These are phyloP conservation scores for Glyphotaelius pellucidus DNA, from an alignment of 2,888 invertebrate species.

Conservation along the genomic window DNA sequence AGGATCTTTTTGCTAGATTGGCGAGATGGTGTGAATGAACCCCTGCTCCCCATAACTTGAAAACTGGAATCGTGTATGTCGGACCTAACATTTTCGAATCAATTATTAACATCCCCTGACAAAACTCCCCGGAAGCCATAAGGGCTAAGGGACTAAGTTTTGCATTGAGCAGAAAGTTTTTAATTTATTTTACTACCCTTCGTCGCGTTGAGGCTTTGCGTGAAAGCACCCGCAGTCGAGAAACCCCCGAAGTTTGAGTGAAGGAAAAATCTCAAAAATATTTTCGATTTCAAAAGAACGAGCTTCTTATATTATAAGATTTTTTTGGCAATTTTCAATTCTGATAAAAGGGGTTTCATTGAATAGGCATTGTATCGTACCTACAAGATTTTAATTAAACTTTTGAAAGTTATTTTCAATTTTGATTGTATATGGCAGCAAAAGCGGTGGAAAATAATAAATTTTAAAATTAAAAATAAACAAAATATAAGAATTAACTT, in stretches of 20 bases:
- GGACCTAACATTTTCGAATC: constrained; percentile 10
- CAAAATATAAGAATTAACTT: too few species aligned
- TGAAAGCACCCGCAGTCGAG: constrained; percentile 6
- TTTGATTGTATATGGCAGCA: not conserved
- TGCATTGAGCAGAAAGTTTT: constrained; percentile 32
- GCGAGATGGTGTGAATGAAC: not conserved
- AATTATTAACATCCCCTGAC: constrained; percentile 39
- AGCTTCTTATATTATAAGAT: not conserved
- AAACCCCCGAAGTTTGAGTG: constrained; percentile 29
- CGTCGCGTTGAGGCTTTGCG: constrained; percentile 11
- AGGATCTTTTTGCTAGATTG: too few species aligned
- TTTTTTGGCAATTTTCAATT: not conserved
- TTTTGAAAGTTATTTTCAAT: not conserved
- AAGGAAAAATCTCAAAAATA: constrained; percentile 25
- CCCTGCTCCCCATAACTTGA: not conserved
- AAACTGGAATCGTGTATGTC: not conserved
- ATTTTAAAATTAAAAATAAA: too few species aligned
- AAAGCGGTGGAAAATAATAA: not conserved
- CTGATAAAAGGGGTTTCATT: not conserved
- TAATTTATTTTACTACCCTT: constrained; percentile 38
- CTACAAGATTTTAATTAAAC: not conserved
- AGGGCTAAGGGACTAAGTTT: constrained; percentile 21
- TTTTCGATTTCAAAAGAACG: constrained; percentile 5
- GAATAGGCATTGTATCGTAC: not conserved
- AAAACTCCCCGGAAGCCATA: not conserved